A percentile compares a stretch with the other conserved stretches of the same genome.
Conservation (phyloP, 35 echinoderm and acorn worm species). For the Apostichopus japonicus region DNA sequence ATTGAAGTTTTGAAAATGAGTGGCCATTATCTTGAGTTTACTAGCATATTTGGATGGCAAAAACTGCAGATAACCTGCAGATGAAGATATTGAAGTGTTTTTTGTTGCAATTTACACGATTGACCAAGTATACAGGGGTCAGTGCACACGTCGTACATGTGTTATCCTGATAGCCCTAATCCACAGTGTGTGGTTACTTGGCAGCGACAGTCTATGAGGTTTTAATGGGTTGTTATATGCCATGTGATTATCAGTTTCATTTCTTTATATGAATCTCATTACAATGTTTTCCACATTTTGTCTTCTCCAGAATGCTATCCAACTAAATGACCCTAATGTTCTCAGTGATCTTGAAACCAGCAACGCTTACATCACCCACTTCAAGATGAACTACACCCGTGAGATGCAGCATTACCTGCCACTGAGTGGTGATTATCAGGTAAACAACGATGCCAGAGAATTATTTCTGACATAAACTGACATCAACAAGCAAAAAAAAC, state of each 20-base stretch:
- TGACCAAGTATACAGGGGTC: too few relatives aligned
- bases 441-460: neutral
- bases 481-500: neutral
- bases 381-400: conserved; percentile 90
- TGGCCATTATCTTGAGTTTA: too few relatives aligned
- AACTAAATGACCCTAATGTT: conserved; percentile 63
- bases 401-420: conserved; percentile 81
- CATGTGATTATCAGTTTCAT: neutral
- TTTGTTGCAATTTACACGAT: too few relatives aligned
- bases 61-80: too few relatives aligned
- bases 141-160: too few relatives aligned
- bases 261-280: neutral
- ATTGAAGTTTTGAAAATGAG: too few relatives aligned
- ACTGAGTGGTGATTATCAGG: conserved; percentile 45
- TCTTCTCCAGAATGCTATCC: conserved; percentile 49
- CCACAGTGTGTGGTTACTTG: neutral
- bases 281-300: neutral
- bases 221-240: too few relatives aligned
- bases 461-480: too few relatives aligned
- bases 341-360: conserved; percentile 66
- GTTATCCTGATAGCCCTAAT: neutral
- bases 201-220: neutral
- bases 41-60: too few relatives aligned
- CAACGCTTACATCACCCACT: conserved; percentile 87
- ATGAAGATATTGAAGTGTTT: too few relatives aligned